These are phyloP conservation scores for Helicolenus hilgendorfi DNA, from an alignment of 2,797 vertebrate genomes.

Conservation along the genomic window DNA sequence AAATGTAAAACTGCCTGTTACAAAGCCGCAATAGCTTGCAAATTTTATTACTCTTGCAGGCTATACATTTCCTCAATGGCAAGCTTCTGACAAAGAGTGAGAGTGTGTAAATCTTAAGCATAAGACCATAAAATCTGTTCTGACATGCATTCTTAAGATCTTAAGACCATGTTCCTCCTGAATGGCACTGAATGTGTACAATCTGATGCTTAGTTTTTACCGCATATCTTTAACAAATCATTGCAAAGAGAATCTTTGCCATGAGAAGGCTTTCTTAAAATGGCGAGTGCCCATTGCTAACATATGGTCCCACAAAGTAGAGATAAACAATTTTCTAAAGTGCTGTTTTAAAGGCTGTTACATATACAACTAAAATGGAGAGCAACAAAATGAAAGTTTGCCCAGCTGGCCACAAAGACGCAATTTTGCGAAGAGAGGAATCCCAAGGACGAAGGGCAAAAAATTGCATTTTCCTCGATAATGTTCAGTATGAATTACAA, in stretches of 20 bases:
- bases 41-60: slow-evolving; percentile 50
- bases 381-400: slow-evolving; percentile 22
- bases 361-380: slow-evolving; percentile 27
- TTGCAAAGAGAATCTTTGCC: neutral
- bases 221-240: slow-evolving; percentile 15
- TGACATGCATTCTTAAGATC: slow-evolving; percentile 19
- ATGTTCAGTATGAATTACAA: slow-evolving; percentile 48
- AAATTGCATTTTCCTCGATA: slow-evolving; percentile 23
- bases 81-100: slow-evolving; percentile 51
- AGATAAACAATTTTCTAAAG: slow-evolving; percentile 54
- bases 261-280: slow-evolving; percentile 9
- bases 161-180: slow-evolving; percentile 4
- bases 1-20: slow-evolving; percentile 60
- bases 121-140: slow-evolving; percentile 54
- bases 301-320: slow-evolving; percentile 16
- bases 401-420: slow-evolving; percentile 41
- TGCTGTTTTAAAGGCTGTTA: slow-evolving; percentile 48
- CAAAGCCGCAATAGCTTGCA: slow-evolving; percentile 63
- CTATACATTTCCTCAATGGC: slow-evolving; percentile 66
- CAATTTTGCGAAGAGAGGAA: slow-evolving; percentile 25
- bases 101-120: slow-evolving; percentile 56
- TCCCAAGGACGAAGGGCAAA: slow-evolving; percentile 59
- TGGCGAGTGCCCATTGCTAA: neutral
- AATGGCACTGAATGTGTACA: slow-evolving; percentile 22
- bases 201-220: slow-evolving; percentile 31